Evolutionary conservation across 2,113 vertebrate species (phyloP).

Genomic region (Xiphorhynchus elegans): DNA sequence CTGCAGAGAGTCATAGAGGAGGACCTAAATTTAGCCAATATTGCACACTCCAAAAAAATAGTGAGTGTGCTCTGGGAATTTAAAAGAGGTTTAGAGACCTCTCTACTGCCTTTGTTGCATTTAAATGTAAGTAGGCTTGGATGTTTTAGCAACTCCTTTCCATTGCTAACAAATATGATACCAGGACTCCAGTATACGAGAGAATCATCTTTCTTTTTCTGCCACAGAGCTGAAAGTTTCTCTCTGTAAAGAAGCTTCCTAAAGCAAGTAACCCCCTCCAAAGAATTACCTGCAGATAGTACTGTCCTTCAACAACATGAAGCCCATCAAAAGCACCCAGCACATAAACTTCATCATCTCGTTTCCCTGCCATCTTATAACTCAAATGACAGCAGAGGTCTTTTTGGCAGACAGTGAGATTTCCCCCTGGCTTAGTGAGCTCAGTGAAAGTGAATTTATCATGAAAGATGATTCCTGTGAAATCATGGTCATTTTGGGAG

Average conservation of each 20-base stretch:
- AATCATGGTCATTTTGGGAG: neutral
- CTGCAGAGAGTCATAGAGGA: neutral
- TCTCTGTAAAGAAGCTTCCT: neutral
- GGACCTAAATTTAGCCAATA: neutral
- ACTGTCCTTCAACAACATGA: slow-evolving; percentile 70
- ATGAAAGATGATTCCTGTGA: slow-evolving; percentile 61
- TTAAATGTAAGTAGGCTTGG: neutral
- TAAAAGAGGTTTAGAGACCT: neutral
- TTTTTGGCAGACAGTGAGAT: slow-evolving; percentile 70
- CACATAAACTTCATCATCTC: slow-evolving; percentile 63
- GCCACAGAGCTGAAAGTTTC: neutral
- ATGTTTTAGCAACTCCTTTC: neutral
- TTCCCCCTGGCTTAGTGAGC: slow-evolving; percentile 35
- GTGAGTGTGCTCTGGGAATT: neutral
- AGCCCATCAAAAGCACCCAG: slow-evolving; percentile 72
- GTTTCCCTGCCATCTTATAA: slow-evolving; percentile 60
- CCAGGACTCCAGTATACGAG: neutral
- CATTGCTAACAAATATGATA: neutral
- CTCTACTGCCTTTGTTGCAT: neutral
- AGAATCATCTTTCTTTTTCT: neutral
- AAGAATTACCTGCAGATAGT: slow-evolving; percentile 73
- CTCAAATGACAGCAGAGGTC: slow-evolving; percentile 72
- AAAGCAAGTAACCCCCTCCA: neutral
- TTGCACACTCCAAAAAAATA: neutral
- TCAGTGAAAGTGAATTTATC: slow-evolving; percentile 67